These are phyloP conservation scores for Mythimna lalbum DNA, from an alignment of 2,888 invertebrate genomes.

Conservation along the genomic window DNA sequence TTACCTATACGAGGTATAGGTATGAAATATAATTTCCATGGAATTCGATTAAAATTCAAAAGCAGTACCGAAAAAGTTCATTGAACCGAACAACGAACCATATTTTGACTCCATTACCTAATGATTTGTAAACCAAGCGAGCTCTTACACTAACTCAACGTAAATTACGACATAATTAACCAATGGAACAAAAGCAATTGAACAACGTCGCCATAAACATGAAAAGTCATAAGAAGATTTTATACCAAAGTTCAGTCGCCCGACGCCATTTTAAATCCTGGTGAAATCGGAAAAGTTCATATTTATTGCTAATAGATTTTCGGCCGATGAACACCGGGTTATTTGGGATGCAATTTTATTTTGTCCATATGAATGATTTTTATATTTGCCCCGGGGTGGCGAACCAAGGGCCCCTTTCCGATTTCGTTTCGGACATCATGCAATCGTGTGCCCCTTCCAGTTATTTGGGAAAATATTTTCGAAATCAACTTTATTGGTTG, in stretches of 20 bases:
- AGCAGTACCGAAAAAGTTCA: not conserved
- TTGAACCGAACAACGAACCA: not conserved
- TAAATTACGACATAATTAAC: constrained; percentile 69
- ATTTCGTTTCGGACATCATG: constrained; percentile 84
- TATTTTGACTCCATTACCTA: constrained; percentile 1
- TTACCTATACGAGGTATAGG: not conserved
- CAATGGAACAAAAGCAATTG: constrained; percentile 74
- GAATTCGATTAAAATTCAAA: not conserved
- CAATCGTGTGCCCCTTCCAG: constrained; percentile 77
- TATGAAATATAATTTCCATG: no score
- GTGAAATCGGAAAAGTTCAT: constrained; percentile 90
- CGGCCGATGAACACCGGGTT: constrained; percentile 88
- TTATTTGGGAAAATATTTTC: constrained; percentile 71
- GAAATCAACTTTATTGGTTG: constrained; percentile 73
- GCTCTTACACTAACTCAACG: constrained; percentile 31
- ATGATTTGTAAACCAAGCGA: not conserved
- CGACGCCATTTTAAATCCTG: constrained; percentile 86
- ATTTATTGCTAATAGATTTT: constrained; percentile 91
- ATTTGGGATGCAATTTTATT: constrained; percentile 90
- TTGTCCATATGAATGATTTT: constrained; percentile 90
- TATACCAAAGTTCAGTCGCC: constrained; percentile 74
- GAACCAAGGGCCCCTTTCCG: constrained; percentile 77
- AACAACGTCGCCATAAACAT: constrained; percentile 84
- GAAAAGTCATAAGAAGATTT: constrained; percentile 83
- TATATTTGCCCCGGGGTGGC: constrained; percentile 86